A percentile compares a stretch with the other conserved stretches of the same genome.
Conservation (phyloP, 2,797 vertebrate species). For the Dromococcyx pavoninus region DNA sequence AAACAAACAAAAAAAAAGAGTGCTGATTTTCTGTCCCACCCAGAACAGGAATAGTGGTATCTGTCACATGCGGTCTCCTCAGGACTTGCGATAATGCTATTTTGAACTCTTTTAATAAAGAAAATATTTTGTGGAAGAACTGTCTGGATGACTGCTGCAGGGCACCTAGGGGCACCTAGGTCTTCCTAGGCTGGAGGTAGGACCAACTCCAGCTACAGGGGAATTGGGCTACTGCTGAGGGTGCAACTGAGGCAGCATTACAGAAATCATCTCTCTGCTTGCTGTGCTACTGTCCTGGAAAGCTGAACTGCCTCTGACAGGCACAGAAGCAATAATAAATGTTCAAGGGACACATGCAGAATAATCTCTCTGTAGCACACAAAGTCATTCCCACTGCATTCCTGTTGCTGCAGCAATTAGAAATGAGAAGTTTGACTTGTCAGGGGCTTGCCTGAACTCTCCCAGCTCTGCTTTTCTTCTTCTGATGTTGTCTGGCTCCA, state of each 20-base stretch:
- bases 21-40: neutral
- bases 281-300: neutral
- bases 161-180: too few species aligned
- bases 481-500: neutral
- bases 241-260: neutral
- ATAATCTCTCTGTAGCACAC: neutral
- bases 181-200: neutral
- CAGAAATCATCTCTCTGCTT: neutral
- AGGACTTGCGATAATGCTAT: neutral
- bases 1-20: neutral
- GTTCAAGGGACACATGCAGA: rapidly evolving
- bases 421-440: neutral
- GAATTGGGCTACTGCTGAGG: neutral
- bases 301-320: neutral
- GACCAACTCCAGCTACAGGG: neutral
- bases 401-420: neutral
- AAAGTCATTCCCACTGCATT: neutral
- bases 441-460: neutral
- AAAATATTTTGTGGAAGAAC: neutral
- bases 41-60: neutral
- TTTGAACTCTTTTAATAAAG: neutral
- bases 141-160: neutral
- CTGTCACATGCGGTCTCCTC: neutral
- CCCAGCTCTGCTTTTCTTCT: neutral
- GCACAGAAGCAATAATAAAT: neutral